Base-by-base conservation (phyloP, 2,888 invertebrate species). In the Eudemis profundana region DNA sequence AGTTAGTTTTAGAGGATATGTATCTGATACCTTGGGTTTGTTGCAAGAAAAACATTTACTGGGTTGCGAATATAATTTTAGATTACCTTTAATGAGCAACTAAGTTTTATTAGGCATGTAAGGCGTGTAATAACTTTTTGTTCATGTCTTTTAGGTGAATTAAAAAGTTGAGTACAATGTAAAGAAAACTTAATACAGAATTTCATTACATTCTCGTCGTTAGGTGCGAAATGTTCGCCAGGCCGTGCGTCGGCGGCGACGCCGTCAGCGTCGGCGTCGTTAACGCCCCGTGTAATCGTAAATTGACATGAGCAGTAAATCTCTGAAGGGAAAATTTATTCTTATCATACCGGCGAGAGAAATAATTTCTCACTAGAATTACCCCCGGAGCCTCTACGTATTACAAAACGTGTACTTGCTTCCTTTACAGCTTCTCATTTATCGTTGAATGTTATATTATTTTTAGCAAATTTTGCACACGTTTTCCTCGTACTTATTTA, bases 251-350 rank as follows among this genome's bases (percentile, higher is more conserved):
- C 61, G 57, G 14, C 15, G 14, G 36, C 57, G 29, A 17, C n/a
- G n/a, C n/a, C n/a, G n/a, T n/a, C n/a, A n/a, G n/a, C n/a, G n/a
- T n/a, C 21, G 38, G 56, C 61, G 54, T 51, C 62, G 68, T 70
- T 67, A 70, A 67, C 67, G 47, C 33, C 60, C 44, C 36, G 49
- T 60, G 66, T 67, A 69, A 69, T 70, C 66, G 61, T 63, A 67
- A 68, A 68, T 69, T 40, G 66, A 66, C 56, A 33, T 63, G 62
- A 53, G 59, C 57, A 36, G 23, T 65, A 65, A 64, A 57, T 59
- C 64, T 51, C 40, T n/a, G 14, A 57, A 12, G 42, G 29, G 47
- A 40, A 56, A 40, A 56, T 56, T 33, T 61, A 44, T 61, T 61
- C 51, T 33, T 61, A 44, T 47, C 46, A 57, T 38, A 29, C 40